Base-by-base conservation (phyloP, 2,113 vertebrate genomes). In the Phrynosoma blainvillii region DNA sequence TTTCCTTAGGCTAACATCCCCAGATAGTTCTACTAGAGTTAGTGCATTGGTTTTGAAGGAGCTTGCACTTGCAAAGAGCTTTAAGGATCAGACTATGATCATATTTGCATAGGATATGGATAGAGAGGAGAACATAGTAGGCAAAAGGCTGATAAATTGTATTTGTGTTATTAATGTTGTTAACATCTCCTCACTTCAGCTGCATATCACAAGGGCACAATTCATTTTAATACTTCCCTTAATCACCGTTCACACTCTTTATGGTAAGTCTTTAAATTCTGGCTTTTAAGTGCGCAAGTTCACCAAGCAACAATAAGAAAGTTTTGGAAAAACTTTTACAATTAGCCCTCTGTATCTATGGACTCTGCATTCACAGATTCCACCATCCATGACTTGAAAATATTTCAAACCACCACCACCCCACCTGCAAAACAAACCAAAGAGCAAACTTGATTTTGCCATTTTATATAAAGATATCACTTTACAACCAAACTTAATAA, bases 161-260 rank as follows among this genome's bases (percentile, higher is more conserved):
- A 54, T 5, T 20, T 1, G 84, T 12, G 0, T 82, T 88, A 82
- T 73, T 76, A 78, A 80, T 75, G 65, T 62, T 76, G 1, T 42
- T 87, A 77, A 65, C 68, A 91, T 80, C 85, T 80, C 1, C 16
- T 1, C 12, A 5, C 2, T 3, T 86, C 40, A 71, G 25, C 32
- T 0, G 0, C 70, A 1, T 20, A 77, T 1, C 16, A 5, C 36
- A 68, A 86, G 30, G 0, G 0, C 84, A 88, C 77, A 84, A 80
- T 78, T 77, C 32, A 88, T 77, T 83, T 56, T 65, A 86, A 79
- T 32, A 5, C 4, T 75, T 2, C 1, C 36, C 0, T 89, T 84
- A 74, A 81, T 90, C 74, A 68, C 59, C 23, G 18, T 14, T 76
- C 1, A 27, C 56, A 5, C 0, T 36, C 85, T 89, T 59, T 86